Percentiles rank a stretch among this genome's conserved stretches.
These are phyloP conservation scores for Plodia interpunctella DNA, from an alignment of 1,140 invertebrate species.

Conservation along the genomic window DNA sequence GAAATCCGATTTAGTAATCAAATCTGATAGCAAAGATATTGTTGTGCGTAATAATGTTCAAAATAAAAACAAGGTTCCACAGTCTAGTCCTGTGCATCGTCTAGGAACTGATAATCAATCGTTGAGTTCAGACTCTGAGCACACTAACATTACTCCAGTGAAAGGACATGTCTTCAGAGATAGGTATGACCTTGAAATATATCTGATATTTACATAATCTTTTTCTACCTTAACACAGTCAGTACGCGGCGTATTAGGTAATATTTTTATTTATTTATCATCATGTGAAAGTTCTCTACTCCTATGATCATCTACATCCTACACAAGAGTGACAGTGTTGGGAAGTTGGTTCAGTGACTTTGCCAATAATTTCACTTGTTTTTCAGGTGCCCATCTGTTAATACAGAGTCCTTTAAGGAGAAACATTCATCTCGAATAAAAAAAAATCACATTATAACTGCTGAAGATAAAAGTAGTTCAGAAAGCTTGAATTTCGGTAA, in stretches of 20 bases:
- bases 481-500: conserved; percentile 81
- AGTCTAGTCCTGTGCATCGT: conserved; percentile 60
- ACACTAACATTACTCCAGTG: conserved; percentile 67
- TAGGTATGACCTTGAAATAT: conserved; percentile 64
- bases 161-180: conserved; percentile 75
- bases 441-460: conserved; percentile 69
- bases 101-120: conserved; percentile 76
- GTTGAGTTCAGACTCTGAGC: conserved; percentile 83
- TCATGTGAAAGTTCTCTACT: no score
- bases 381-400: conserved; percentile 79
- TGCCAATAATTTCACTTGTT: conserved; percentile 16
- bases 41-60: conserved; percentile 34
- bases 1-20: conserved; percentile 33
- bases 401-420: conserved; percentile 78
- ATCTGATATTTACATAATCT: no score
- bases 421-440: conserved; percentile 75
- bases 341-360: no score
- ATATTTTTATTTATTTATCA: no score
- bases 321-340: no score
- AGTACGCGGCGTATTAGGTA: no score
- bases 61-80: conserved; percentile 39
- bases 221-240: no score
- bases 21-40: conserved; percentile 27
- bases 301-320: no score
- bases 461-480: conserved; percentile 84